phyloP scores from a whole-genome alignment of 2,797 vertebrate species.

The Australoheros facetus region DNA sequence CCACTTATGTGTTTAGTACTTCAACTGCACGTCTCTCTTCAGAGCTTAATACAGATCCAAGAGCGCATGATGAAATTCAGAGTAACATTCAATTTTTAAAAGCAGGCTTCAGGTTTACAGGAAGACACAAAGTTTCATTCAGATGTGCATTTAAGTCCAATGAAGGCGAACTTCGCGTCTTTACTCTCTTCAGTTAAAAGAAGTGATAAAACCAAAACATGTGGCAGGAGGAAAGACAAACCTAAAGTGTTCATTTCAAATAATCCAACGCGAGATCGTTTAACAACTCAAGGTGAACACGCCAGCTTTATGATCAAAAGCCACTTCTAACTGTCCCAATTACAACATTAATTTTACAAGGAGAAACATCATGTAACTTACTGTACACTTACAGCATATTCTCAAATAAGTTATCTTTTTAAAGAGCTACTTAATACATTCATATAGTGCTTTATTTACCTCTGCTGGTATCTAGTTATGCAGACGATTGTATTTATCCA shows the following conservation, averaged over 20 bases:
- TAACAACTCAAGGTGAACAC: conserved; percentile 33
- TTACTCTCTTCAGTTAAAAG: neutral
- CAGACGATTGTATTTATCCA: neutral
- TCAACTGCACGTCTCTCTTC: conserved; percentile 6
- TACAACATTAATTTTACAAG: conserved; percentile 43
- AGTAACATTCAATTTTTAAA: conserved; percentile 28
- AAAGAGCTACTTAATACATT: neutral
- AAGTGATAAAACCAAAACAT: neutral
- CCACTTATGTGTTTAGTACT: conserved; percentile 31
- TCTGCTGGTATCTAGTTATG: neutral
- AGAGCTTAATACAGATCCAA: conserved; percentile 16
- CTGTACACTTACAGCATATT: neutral
- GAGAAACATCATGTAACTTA: conserved; percentile 30
- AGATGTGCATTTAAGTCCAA: neutral
- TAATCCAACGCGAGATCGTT: conserved; percentile 35
- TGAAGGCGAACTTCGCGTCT: neutral
- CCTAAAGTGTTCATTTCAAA: conserved; percentile 7
- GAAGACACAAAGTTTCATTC: conserved; percentile 8
- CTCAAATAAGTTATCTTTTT: neutral
- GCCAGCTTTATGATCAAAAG: conserved; percentile 17
- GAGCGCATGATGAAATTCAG: conserved; percentile 46
- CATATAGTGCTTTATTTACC: neutral
- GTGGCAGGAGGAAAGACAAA: neutral
- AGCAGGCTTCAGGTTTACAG: conserved; percentile 4
- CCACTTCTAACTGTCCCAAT: conserved; percentile 18